phyloP scores from a whole-genome alignment of 2,113 vertebrate species.

The Vimba vimba region DNA sequence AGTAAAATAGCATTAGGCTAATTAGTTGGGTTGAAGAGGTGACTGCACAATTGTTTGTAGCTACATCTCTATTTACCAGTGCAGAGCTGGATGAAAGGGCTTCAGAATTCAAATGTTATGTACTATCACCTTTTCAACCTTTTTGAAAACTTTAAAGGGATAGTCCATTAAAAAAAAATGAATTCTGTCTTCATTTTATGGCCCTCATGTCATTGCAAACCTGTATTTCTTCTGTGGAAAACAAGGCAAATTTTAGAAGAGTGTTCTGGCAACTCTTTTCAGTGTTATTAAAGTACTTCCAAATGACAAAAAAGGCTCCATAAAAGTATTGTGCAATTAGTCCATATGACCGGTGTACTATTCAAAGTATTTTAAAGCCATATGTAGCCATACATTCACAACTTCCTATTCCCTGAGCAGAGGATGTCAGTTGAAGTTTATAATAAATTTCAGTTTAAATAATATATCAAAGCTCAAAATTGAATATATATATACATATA shows the following conservation, averaged over 20 bases:
- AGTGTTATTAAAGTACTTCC: not conserved
- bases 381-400: not conserved
- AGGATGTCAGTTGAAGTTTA: not conserved
- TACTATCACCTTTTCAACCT: not conserved
- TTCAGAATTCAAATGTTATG: not conserved
- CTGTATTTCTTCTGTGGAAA: not conserved
- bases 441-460: not conserved
- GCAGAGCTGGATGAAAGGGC: not conserved
- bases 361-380: not conserved
- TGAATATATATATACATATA: too few species aligned
- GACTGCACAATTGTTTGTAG: constrained; percentile 34
- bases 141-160: not conserved
- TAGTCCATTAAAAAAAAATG: not conserved
- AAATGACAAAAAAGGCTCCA: not conserved
- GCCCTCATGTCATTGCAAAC: not conserved
- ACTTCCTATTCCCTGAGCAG: not conserved
- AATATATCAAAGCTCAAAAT: not conserved
- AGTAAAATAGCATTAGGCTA: constrained; percentile 98
- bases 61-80: constrained; percentile 53
- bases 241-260: not conserved
- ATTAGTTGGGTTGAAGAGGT: constrained; percentile 77
- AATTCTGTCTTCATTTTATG: not conserved
- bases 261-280: not conserved
- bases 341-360: not conserved
- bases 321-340: not conserved